Evolutionary conservation across 2,888 invertebrate species (phyloP).

Genomic region (Melitaea athalia): DNA sequence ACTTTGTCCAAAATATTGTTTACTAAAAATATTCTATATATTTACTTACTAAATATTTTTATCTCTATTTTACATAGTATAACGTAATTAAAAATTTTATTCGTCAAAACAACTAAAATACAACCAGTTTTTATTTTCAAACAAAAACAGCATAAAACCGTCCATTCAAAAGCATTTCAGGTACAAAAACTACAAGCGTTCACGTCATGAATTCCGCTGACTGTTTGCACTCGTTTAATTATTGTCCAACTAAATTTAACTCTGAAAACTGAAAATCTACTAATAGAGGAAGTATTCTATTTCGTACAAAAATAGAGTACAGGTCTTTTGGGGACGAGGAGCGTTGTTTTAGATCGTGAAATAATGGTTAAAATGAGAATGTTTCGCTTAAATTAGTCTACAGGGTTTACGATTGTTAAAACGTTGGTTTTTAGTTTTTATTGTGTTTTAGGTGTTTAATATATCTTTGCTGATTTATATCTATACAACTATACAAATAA

Average conservation of each 20-base stretch:
- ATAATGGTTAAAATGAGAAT: constrained; percentile 1
- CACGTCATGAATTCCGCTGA: background rate
- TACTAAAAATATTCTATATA: too few species aligned
- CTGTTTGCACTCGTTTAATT: constrained; percentile 3
- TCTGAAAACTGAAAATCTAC: background rate
- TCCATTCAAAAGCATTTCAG: background rate
- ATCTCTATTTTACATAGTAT: too few species aligned
- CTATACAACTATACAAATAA: too few species aligned
- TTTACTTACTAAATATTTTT: too few species aligned
- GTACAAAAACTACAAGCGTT: background rate
- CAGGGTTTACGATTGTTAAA: background rate
- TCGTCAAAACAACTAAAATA: too few species aligned
- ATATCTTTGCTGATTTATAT: too few species aligned
- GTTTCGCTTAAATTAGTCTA: background rate
- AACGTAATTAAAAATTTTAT: too few species aligned
- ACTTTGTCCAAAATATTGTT: too few species aligned
- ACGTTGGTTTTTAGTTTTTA: background rate
- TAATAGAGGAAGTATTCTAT: constrained; percentile 1
- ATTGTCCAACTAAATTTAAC: constrained; percentile 4
- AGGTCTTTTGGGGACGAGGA: background rate
- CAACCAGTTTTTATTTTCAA: background rate
- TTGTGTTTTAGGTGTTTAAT: background rate
- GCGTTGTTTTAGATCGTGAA: background rate
- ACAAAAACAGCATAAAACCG: background rate
- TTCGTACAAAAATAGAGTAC: constrained; percentile 9